Percentiles rank a stretch among this genome's conserved stretches.
phyloP scores from a whole-genome alignment of 2,888 invertebrate genomes.

The Poecilus cupreus region DNA sequence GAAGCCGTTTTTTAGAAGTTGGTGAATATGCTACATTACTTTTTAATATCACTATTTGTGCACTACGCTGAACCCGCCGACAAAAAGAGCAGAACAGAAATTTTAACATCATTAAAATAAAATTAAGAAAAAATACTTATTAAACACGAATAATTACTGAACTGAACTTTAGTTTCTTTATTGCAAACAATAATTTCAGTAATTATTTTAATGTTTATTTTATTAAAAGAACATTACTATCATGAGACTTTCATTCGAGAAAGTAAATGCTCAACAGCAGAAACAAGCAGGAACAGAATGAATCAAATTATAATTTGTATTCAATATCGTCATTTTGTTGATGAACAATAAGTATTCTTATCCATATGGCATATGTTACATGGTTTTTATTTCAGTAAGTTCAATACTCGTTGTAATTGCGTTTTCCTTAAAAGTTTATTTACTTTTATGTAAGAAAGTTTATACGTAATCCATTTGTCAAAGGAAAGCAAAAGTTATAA shows the following conservation, averaged over 20 bases:
- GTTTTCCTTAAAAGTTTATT: background rate
- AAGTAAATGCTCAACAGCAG: constrained; percentile 36
- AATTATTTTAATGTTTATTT: constrained; percentile 37
- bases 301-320: constrained; percentile 36
- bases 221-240: constrained; percentile 41
- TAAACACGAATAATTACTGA: background rate
- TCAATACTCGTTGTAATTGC: background rate
- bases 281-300: constrained; percentile 36
- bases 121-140: background rate
- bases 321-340: constrained; percentile 19
- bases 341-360: constrained; percentile 30
- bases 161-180: constrained; percentile 6
- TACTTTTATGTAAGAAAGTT: background rate
- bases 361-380: background rate
- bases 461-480: background rate
- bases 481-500: constrained; percentile 1
- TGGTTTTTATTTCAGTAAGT: constrained; percentile 23
- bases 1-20: background rate
- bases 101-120: constrained; percentile 28
- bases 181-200: constrained; percentile 1
- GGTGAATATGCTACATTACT: constrained; percentile 7
- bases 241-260: constrained; percentile 39
- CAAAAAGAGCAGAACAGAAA: constrained; percentile 21
- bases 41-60: background rate
- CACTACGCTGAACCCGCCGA: background rate